phyloP scores from a whole-genome alignment of 2,797 vertebrate genomes.

The Eulemur mongoz region DNA sequence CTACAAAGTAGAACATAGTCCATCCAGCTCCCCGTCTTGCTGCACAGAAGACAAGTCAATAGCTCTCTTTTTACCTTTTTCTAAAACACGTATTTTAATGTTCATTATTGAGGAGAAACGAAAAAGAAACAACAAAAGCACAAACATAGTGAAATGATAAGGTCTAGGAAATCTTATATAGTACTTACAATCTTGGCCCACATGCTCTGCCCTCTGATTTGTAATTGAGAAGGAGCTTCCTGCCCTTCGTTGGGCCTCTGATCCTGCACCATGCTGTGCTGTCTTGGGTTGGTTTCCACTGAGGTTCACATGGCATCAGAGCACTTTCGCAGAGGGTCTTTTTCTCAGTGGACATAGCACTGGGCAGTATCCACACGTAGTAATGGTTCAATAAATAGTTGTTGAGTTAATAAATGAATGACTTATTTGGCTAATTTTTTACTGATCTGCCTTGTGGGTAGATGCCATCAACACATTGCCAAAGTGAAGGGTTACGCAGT shows the following conservation, averaged over 20 bases:
- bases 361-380: neutral
- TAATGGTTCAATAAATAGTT: neutral
- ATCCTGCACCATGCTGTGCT: neutral
- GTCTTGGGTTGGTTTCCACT: neutral
- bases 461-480: neutral
- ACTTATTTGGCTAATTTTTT: neutral
- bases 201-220: neutral
- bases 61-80: neutral
- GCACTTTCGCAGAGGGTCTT: neutral
- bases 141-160: neutral
- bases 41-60: neutral
- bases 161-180: neutral
- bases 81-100: neutral
- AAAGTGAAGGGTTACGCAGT: neutral
- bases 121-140: neutral
- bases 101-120: neutral
- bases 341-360: neutral
- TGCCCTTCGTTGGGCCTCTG: neutral
- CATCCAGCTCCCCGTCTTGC: neutral
- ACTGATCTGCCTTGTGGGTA: neutral
- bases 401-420: constrained; percentile 11
- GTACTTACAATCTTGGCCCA: neutral
- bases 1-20: neutral
- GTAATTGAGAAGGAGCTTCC: neutral
- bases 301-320: neutral